A percentile compares a stretch with the other conserved stretches of the same genome.
These are phyloP conservation scores for Esox masquinongy DNA, from an alignment of 2,797 vertebrate species.

Conservation along the genomic window DNA sequence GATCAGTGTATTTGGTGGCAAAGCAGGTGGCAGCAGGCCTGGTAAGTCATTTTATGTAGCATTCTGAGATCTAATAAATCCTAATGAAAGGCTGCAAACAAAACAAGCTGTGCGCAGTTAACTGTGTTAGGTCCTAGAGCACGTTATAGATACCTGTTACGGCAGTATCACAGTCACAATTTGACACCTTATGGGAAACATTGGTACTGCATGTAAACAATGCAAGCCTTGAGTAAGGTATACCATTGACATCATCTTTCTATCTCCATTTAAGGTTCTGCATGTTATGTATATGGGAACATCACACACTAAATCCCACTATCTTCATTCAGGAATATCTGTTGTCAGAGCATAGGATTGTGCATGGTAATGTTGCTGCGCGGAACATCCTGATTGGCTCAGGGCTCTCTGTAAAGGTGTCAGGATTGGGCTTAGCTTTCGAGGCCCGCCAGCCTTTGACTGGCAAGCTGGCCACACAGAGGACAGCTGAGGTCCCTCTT, in stretches of 20 bases:
- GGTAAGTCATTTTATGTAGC: constrained; percentile 50
- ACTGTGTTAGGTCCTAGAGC: too few relatives aligned
- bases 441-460: constrained; percentile 36
- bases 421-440: constrained; percentile 70
- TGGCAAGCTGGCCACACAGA: constrained; percentile 41
- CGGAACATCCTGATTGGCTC: constrained; percentile 71
- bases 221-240: too few relatives aligned
- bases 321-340: constrained; percentile 70
- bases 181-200: too few relatives aligned
- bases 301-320: too few relatives aligned
- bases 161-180: too few relatives aligned
- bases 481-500: constrained; percentile 63
- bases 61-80: neutral
- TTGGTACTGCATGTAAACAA: too few relatives aligned
- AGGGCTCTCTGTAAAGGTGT: constrained; percentile 62
- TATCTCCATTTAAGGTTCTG: neutral
- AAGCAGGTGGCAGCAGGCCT: constrained; percentile 71
- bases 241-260: too few relatives aligned
- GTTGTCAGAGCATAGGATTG: constrained; percentile 66
- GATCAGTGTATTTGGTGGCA: constrained; percentile 65
- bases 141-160: too few relatives aligned
- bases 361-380: constrained; percentile 72
- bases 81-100: neutral
- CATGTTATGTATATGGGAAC: too few relatives aligned
- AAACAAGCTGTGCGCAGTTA: neutral